These are phyloP conservation scores for Marisa cornuarietis DNA, from an alignment of 1,140 invertebrate genomes.

Conservation along the genomic window DNA sequence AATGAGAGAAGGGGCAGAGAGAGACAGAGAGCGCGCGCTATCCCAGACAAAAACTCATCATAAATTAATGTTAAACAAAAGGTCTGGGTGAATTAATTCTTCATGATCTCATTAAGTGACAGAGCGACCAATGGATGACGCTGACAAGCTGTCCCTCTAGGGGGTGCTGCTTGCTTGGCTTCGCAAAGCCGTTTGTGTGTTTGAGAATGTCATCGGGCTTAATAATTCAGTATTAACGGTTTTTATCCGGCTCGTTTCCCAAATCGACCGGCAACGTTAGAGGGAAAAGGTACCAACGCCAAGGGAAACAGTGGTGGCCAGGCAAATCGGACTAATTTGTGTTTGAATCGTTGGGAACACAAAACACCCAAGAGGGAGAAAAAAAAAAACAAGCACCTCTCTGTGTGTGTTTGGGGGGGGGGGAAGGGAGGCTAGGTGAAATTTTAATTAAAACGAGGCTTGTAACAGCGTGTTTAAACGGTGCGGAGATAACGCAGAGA, in stretches of 20 bases:
- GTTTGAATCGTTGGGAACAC: not conserved
- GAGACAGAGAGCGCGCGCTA: too few species aligned
- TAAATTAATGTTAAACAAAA: conserved; percentile 27
- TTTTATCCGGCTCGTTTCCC: conserved; percentile 7
- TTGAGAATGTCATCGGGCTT: conserved; percentile 21
- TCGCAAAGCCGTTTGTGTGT: not conserved
- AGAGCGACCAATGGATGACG: conserved; percentile 19
- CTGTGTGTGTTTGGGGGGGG: too few species aligned
- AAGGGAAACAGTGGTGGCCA: not conserved
- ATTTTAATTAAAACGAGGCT: conserved; percentile 18
- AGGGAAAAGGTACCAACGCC: not conserved
- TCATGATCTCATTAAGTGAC: conserved; percentile 27
- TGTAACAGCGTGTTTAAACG: not conserved
- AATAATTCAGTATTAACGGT: conserved; percentile 25
- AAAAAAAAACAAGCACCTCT: too few species aligned
- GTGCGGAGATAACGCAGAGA: not conserved
- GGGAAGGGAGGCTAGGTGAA: not conserved
- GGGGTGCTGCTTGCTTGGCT: conserved; percentile 10
- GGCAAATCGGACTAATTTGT: conserved; percentile 24
- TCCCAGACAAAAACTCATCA: conserved; percentile 15
- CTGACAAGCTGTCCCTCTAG: conserved; percentile 14
- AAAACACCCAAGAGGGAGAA: not conserved
- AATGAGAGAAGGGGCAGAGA: not conserved
- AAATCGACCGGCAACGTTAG: not conserved
- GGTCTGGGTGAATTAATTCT: conserved; percentile 25